phyloP scores from a whole-genome alignment of 1,140 invertebrate species.

The Drosophila sucinea region DNA sequence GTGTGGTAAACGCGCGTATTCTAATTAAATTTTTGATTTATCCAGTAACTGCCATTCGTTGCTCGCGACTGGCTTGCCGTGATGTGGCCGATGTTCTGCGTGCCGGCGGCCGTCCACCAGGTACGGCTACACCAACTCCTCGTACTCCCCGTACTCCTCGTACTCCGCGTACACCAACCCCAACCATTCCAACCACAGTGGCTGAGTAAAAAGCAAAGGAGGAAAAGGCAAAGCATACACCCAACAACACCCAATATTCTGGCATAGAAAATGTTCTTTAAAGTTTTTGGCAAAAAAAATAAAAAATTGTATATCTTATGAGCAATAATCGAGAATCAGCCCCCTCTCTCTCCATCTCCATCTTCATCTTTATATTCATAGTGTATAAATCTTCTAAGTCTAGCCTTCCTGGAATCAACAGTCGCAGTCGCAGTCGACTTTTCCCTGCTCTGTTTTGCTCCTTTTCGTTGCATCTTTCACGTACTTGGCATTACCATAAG shows the following conservation, averaged over 20 bases:
- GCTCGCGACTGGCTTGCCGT: slow-evolving; percentile 28
- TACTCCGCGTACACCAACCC: not conserved
- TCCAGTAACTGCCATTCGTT: slow-evolving; percentile 29
- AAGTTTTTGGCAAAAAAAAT: slow-evolving; percentile 9
- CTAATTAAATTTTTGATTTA: not conserved
- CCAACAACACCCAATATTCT: not conserved
- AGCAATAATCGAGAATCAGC: slow-evolving; percentile 13
- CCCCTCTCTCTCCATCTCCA: not conserved
- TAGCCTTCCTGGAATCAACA: slow-evolving; percentile 21
- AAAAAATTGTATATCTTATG: slow-evolving; percentile 14
- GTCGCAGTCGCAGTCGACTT: not conserved
- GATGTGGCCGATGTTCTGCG: slow-evolving; percentile 30
- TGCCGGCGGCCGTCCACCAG: not conserved
- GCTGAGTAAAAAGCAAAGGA: not conserved
- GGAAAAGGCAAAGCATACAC: too few relatives aligned
- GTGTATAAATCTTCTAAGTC: slow-evolving; percentile 10
- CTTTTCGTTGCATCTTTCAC: slow-evolving; percentile 8
- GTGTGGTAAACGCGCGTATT: not conserved
- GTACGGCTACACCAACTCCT: not conserved
- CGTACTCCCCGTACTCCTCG: not conserved
- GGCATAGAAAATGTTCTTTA: slow-evolving; percentile 12
- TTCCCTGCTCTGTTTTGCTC: not conserved
- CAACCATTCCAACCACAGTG: not conserved
- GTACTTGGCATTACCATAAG: slow-evolving; percentile 28
- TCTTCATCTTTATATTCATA: not conserved